A percentile compares a stretch with the other conserved stretches of the same genome.
phyloP scores from a whole-genome alignment of 1,140 invertebrate genomes.

The Panagrolaimus sp. region DNA sequence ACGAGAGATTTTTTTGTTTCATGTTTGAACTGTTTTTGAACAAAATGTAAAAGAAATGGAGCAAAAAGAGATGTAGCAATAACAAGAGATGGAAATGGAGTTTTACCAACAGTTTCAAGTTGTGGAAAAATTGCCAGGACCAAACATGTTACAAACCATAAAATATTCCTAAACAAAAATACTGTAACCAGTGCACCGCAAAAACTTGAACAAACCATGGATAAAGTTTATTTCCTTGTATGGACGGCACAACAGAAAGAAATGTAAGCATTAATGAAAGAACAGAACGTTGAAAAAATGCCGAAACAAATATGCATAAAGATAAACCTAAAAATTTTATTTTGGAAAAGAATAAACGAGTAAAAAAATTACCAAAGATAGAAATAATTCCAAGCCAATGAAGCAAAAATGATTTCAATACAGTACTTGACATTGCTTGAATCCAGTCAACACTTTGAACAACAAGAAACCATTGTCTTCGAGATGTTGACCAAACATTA shows the following conservation, averaged over 20 bases:
- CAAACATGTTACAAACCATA: slow-evolving; percentile 20
- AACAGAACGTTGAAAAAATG: slow-evolving; percentile 66
- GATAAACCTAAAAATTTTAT: slow-evolving; percentile 59
- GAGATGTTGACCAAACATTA: not conserved
- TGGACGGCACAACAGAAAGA: slow-evolving; percentile 60
- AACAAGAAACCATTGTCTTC: not conserved
- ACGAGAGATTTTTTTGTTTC: no score
- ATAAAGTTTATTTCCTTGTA: slow-evolving; percentile 23
- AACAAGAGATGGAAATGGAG: slow-evolving; percentile 66
- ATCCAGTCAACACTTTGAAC: not conserved
- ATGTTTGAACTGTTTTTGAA: not conserved
- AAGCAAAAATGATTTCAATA: no score
- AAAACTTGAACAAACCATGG: slow-evolving; percentile 3
- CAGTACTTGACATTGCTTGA: not conserved
- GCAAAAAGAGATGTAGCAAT: slow-evolving; percentile 35
- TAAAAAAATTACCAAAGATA: slow-evolving; percentile 48
- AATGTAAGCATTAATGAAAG: slow-evolving; percentile 65
- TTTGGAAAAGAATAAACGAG: slow-evolving; percentile 63
- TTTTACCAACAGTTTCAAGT: slow-evolving; percentile 68
- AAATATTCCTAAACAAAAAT: not conserved
- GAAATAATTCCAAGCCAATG: slow-evolving; percentile 64
- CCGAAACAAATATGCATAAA: slow-evolving; percentile 60
- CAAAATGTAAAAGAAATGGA: slow-evolving; percentile 19
- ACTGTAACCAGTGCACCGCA: no score
- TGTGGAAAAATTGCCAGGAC: slow-evolving; percentile 70